Percentiles rank a stretch among this genome's conserved stretches.
These are phyloP conservation scores for Odontothrips loti DNA, from an alignment of 2,888 invertebrate genomes.

Conservation along the genomic window DNA sequence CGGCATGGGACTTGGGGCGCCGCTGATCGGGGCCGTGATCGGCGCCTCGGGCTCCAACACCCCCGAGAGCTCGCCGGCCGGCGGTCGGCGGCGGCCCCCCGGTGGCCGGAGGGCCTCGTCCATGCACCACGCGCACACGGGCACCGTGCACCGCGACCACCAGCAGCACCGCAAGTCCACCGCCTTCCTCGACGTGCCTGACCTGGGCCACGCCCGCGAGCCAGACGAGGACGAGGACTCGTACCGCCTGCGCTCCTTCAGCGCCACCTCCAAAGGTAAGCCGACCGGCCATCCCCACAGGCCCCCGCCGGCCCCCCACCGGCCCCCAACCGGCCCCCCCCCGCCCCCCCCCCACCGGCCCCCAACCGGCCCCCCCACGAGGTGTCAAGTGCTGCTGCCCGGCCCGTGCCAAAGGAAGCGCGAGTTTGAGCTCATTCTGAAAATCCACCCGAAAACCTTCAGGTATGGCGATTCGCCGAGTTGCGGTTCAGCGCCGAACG, in stretches of 20 bases:
- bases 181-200: constrained; percentile 68
- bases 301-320: no score
- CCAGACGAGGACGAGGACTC: constrained; percentile 77
- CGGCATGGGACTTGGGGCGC: neutral
- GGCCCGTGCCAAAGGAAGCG: no score
- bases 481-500: no score
- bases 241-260: constrained; percentile 87
- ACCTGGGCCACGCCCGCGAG: constrained; percentile 45
- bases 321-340: no score
- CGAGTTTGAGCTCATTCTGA: no score
- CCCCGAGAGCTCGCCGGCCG: neutral
- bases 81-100: neutral
- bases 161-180: constrained; percentile 58
- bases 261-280: constrained; percentile 86
- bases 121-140: constrained; percentile 17
- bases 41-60: constrained; percentile 9
- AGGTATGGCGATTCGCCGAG: no score
- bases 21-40: neutral
- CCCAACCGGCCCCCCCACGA: neutral
- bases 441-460: no score
- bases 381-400: neutral
- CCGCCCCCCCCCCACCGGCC: no score
- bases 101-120: neutral
- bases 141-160: constrained; percentile 21
- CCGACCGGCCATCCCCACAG: neutral